phyloP scores from a whole-genome alignment of 2,113 vertebrate genomes.

The Xiphophorus couchianus region DNA sequence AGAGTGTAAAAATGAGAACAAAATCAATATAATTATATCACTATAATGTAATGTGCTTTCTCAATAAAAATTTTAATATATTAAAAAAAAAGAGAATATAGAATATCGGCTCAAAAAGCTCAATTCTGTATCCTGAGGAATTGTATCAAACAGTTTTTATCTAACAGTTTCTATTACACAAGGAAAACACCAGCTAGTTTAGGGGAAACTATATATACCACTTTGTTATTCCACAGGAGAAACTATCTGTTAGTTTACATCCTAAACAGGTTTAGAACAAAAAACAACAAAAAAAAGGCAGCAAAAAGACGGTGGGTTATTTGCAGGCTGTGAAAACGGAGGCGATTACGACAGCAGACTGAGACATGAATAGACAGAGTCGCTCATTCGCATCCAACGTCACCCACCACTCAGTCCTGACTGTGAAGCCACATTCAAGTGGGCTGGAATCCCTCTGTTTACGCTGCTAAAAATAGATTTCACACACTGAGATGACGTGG shows the following conservation, averaged over 20 bases:
- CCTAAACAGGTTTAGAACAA: neutral
- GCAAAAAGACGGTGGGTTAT: constrained; percentile 19
- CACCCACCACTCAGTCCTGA: constrained; percentile 5
- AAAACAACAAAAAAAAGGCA: neutral
- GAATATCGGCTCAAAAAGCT: too few relatives aligned
- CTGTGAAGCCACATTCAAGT: constrained; percentile 45
- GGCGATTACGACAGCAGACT: neutral
- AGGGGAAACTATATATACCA: neutral
- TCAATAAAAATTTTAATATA: too few relatives aligned
- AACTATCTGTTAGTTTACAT: neutral
- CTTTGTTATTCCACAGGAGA: neutral
- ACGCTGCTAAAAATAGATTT: constrained; percentile 76
- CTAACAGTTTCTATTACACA: neutral
- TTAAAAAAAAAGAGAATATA: too few relatives aligned
- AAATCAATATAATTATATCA: too few relatives aligned
- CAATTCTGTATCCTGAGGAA: neutral
- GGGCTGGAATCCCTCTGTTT: constrained; percentile 76
- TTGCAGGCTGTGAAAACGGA: constrained; percentile 4
- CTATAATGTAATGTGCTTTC: too few relatives aligned
- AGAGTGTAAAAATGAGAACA: neutral
- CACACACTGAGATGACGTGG: constrained; percentile 70
- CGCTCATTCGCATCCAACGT: constrained; percentile 34
- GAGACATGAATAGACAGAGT: neutral
- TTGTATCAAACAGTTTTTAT: neutral
- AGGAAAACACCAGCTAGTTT: neutral